These are phyloP conservation scores for Ligdia adustata DNA, from an alignment of 2,888 invertebrate genomes.

Conservation along the genomic window DNA sequence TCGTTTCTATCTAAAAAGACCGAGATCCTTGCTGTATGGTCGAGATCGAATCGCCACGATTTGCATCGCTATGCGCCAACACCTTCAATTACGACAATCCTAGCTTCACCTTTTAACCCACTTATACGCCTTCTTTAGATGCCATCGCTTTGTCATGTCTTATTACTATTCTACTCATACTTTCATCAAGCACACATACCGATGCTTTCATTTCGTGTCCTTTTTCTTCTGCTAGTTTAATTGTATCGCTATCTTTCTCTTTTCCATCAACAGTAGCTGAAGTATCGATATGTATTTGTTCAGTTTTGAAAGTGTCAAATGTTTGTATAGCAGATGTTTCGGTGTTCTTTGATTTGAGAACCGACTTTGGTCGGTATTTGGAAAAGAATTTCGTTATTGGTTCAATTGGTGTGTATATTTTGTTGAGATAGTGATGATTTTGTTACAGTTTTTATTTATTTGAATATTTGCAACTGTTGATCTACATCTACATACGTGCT, in stretches of 20 bases:
- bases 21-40: no score
- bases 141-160: conserved; percentile 67
- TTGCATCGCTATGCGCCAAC: conserved; percentile 65
- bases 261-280: conserved; percentile 60
- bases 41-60: conserved; percentile 39
- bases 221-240: conserved; percentile 44
- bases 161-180: conserved; percentile 43
- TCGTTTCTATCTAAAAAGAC: no score
- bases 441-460: conserved; percentile 34
- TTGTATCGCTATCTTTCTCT: conserved; percentile 54
- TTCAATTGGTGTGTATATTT: conserved; percentile 59
- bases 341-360: conserved; percentile 62
- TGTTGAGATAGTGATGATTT: conserved; percentile 44
- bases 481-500: background rate
- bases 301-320: conserved; percentile 62
- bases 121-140: conserved; percentile 67
- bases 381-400: conserved; percentile 53
- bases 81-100: conserved; percentile 73
- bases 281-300: conserved; percentile 51
- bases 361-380: conserved; percentile 54
- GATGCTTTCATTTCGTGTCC: conserved; percentile 41
- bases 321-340: conserved; percentile 66
- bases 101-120: conserved; percentile 81
- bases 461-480: conserved; percentile 27
- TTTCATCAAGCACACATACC: conserved; percentile 33